These are phyloP conservation scores for Oasisia sp. DNA, from an alignment of 2,888 invertebrate species.

Conservation along the genomic window DNA sequence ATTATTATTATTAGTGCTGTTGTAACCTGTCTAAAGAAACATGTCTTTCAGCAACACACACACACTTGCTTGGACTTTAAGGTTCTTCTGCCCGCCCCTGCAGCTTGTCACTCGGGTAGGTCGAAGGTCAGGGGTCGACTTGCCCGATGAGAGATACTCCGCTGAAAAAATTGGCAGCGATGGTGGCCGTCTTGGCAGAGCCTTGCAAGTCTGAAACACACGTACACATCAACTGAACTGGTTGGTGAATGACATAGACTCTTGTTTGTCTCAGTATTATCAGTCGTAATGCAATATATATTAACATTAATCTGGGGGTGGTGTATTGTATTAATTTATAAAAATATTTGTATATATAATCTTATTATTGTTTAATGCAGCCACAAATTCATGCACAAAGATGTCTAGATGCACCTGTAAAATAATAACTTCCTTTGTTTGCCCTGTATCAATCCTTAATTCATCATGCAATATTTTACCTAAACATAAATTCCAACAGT, in stretches of 20 bases:
- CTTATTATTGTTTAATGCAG: neutral
- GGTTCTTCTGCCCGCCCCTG: constrained; percentile 42
- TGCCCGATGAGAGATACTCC: constrained; percentile 52
- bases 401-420: neutral
- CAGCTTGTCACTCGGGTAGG: constrained; percentile 39
- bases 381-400: neutral
- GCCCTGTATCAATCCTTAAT: too few relatives aligned
- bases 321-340: neutral
- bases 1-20: too few relatives aligned
- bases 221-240: neutral
- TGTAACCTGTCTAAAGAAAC: neutral
- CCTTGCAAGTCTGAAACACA: constrained; percentile 22
- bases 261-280: neutral
- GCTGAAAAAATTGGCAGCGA: constrained; percentile 48
- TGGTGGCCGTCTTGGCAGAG: constrained; percentile 46
- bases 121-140: constrained; percentile 50
- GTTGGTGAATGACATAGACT: neutral
- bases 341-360: neutral
- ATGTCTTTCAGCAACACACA: neutral
- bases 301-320: neutral
- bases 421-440: neutral
- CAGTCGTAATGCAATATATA: constrained; percentile 28
- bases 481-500: too few relatives aligned
- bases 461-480: too few relatives aligned
- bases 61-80: constrained; percentile 5